Conservation (phyloP, 2,888 invertebrate genomes). For the Nemotelus pantherinus region DNA sequence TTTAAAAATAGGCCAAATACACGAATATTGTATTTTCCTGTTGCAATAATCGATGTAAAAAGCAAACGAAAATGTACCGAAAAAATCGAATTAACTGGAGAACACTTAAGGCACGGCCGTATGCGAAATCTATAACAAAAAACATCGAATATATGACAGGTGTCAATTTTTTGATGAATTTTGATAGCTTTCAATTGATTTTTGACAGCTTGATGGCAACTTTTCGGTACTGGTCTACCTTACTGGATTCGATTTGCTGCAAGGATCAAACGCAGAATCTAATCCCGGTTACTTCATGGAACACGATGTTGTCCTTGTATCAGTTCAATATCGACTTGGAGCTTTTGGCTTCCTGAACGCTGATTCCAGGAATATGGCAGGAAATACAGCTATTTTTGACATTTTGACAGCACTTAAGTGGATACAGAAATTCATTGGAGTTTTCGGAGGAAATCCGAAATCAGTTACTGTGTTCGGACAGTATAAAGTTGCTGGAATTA, state of each 20-base stretch:
- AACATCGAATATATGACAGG: too few species aligned
- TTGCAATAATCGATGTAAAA: too few species aligned
- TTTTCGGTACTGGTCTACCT: conserved; percentile 56
- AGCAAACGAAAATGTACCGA: too few species aligned
- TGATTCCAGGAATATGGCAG: conserved; percentile 62
- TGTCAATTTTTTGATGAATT: too few species aligned
- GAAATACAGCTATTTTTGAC: conserved; percentile 65
- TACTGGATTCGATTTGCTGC: conserved; percentile 50
- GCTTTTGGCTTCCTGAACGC: conserved; percentile 64
- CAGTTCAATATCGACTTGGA: conserved; percentile 62
- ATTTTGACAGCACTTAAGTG: conserved; percentile 63
- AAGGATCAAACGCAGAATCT: conserved; percentile 49
- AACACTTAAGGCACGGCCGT: too few species aligned
- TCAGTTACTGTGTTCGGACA: conserved; percentile 64
- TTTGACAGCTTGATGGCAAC: conserved; percentile 20
- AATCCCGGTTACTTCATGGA: conserved; percentile 57
- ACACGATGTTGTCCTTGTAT: conserved; percentile 61
- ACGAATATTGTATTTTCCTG: too few species aligned
- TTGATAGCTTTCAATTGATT: conserved; percentile 54
- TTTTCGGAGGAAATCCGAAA: conserved; percentile 64
- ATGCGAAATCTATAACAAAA: too few species aligned
- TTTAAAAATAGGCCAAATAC: too few species aligned
- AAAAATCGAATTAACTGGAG: too few species aligned
- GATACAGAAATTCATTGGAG: conserved; percentile 62
- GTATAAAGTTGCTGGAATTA: conserved; percentile 64